Conservation (phyloP, 2,113 vertebrate genomes). For the Mionectes macconnelli region DNA sequence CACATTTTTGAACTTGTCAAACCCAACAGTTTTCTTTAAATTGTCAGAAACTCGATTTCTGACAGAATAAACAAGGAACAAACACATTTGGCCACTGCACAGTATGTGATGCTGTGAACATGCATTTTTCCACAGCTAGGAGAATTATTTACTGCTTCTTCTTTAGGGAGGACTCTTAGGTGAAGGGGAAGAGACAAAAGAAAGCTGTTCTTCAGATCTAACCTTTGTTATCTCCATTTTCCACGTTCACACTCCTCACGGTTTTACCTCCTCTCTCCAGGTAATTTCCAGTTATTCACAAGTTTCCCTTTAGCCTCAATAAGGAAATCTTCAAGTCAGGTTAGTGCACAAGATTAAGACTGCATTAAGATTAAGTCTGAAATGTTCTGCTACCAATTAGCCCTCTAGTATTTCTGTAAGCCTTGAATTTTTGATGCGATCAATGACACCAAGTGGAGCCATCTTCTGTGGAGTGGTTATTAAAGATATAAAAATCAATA, state of each 20-base stretch:
- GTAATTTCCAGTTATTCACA: constrained; percentile 58
- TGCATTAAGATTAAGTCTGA: constrained; percentile 79
- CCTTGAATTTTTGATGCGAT: constrained; percentile 87
- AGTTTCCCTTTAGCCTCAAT: constrained; percentile 47
- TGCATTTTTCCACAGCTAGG: neutral
- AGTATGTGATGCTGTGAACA: neutral
- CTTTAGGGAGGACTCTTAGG: neutral
- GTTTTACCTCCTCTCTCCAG: constrained; percentile 39
- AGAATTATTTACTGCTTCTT: neutral
- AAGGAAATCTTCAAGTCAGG: constrained; percentile 73
- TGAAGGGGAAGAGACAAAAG: neutral
- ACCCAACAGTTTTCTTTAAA: neutral
- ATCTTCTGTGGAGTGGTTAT: constrained; percentile 83
- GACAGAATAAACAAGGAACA: too few relatives aligned
- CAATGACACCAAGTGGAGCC: constrained; percentile 84
- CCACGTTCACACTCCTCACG: neutral
- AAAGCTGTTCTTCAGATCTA: neutral
- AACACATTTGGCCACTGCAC: neutral
- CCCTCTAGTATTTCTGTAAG: constrained; percentile 84
- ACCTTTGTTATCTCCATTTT: constrained; percentile 5
- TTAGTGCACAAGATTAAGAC: constrained; percentile 77
- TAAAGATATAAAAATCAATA: constrained; percentile 88
- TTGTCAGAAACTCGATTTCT: neutral
- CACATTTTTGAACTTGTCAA: neutral
- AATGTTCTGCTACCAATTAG: constrained; percentile 83